Conservation (phyloP, 1,140 invertebrate species). For the Zaprionus taronus region DNA sequence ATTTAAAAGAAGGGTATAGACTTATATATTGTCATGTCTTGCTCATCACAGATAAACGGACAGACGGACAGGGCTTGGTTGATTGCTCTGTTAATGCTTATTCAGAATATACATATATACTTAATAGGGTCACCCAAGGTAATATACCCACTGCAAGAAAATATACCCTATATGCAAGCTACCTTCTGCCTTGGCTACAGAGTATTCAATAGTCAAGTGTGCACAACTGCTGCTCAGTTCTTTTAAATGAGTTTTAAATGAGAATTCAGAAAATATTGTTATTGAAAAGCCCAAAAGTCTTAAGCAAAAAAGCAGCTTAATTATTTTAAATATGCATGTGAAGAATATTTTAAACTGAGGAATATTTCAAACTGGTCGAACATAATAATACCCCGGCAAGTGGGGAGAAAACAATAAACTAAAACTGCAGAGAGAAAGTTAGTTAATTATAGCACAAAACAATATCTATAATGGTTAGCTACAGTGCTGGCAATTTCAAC, state of each 20-base stretch:
- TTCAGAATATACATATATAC: too few species aligned
- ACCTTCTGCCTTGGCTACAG: not conserved
- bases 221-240: not conserved
- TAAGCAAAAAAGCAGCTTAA: not conserved
- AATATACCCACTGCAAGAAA: too few species aligned
- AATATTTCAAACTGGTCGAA: not conserved
- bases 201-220: not conserved
- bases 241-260: not conserved
- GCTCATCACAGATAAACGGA: too few species aligned
- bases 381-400: not conserved
- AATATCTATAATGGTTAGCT: not conserved
- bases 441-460: not conserved
- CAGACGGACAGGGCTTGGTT: too few species aligned
- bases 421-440: not conserved
- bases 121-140: too few species aligned
- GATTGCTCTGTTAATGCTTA: too few species aligned
- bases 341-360: too few species aligned
- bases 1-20: too few species aligned
- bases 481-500: not conserved
- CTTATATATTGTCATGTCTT: too few species aligned
- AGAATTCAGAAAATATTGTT: not conserved
- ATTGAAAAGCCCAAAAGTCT: not conserved
- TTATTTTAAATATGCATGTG: not conserved
- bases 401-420: not conserved
- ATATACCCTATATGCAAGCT: not conserved